Base-by-base conservation (phyloP, 2,888 invertebrate genomes). In the Clistopyga incitator region DNA sequence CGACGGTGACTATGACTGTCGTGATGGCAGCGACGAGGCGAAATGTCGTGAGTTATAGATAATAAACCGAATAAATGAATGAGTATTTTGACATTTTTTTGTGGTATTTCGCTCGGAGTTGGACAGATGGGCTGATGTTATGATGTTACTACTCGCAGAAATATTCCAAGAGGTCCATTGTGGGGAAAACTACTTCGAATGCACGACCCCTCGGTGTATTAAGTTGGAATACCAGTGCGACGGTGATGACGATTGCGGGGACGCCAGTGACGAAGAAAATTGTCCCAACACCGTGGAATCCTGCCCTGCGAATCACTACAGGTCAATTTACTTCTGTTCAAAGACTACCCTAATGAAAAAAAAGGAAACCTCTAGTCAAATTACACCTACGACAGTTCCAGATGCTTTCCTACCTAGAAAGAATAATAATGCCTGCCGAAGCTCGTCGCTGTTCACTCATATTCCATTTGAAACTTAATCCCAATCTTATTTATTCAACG, bases 231-330 rank as follows among this genome's bases (percentile, higher is more conserved):
- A 96, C 90, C 95, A 96, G 84, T 98, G 98, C 90, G 98, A 98
- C 87, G 97, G 97, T 0, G 97, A 97, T 90, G 96, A 97, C 89
- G 97, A 98, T 90, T 98, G 98, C 89, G 97, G 96, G 0, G 98
- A 98, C 90, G 97, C 97, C 96, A 97, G 97, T 75, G 98, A 98
- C 89, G 98, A 98, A 90, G 96, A 97, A 89, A 95, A 96, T 84
- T 98, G 98, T 89, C 95, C 95, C 0, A 95, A 95, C 88, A 93
- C 95, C 86, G 95, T 95, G 0, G 95, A 95, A 0, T 78, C 88
- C 87, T 97, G 97, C 89, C 95, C 95, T 54, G 93, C 95, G 4
- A 96, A 95, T 84, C 96, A 97, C 90, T 97, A 95, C 91, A 96
- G 96, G 96, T 96, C 93, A 92, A 93, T 90, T 61, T 61, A 13